Evolutionary conservation across 2,113 vertebrate genomes (phyloP).

Genomic region (Mohoua ochrocephala): DNA sequence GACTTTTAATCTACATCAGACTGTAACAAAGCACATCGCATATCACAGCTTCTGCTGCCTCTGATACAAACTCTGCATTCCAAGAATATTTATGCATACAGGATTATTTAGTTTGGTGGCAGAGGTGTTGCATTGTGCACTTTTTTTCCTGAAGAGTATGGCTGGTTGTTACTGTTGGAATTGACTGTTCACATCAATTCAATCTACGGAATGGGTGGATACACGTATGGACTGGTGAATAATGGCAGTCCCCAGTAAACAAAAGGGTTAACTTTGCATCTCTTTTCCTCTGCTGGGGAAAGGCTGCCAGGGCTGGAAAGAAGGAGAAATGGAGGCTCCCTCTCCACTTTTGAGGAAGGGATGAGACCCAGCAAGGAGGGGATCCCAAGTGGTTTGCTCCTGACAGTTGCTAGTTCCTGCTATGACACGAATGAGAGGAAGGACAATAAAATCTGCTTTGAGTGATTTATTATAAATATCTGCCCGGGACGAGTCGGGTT

Average conservation of each 20-base stretch:
- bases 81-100: not conserved
- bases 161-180: not conserved
- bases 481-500: not conserved
- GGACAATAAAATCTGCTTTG: not conserved
- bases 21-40: not conserved
- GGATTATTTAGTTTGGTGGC: not conserved
- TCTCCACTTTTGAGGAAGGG: not conserved
- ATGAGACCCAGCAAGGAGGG: not conserved
- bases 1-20: constrained; percentile 11
- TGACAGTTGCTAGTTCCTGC: not conserved
- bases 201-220: not conserved
- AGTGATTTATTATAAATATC: not conserved
- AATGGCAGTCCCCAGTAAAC: not conserved
- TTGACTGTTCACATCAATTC: not conserved
- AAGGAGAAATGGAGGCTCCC: not conserved
- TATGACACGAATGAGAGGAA: not conserved
- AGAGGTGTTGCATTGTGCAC: not conserved
- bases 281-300: not conserved
- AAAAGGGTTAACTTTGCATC: not conserved
- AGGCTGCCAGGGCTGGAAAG: not conserved
- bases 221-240: not conserved
- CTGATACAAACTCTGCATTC: not conserved
- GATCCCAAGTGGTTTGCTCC: not conserved
- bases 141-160: not conserved
- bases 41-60: not conserved